Conservation (phyloP, 2,797 vertebrate genomes). For the Distichodus sexfasciatus region DNA sequence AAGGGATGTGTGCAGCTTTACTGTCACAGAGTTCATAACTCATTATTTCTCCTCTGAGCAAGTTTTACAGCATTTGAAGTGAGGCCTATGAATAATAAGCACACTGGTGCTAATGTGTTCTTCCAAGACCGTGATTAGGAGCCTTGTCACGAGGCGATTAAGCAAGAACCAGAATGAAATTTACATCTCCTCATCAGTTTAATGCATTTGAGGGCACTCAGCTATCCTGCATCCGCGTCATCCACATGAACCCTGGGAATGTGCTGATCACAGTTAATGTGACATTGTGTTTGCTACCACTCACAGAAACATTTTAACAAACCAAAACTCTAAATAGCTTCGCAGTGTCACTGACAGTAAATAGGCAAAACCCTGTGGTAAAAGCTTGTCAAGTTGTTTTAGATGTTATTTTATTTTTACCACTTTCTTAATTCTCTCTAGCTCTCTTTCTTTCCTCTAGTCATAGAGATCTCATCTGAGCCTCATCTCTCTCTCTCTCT, state of each 20-base stretch:
- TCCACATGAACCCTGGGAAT: slow-evolving; percentile 29
- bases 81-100: slow-evolving; percentile 52
- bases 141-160: slow-evolving; percentile 50
- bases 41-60: not conserved
- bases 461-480: slow-evolving; percentile 28
- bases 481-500: slow-evolving; percentile 18
- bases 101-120: slow-evolving; percentile 57
- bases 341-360: not conserved
- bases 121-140: slow-evolving; percentile 59
- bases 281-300: not conserved
- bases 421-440: slow-evolving; percentile 7
- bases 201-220: slow-evolving; percentile 35
- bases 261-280: not conserved
- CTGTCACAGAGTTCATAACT: slow-evolving; percentile 22
- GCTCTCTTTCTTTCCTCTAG: slow-evolving; percentile 35
- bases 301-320: not conserved
- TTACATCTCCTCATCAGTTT: slow-evolving; percentile 51
- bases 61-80: slow-evolving; percentile 54
- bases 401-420: not conserved
- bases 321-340: not conserved
- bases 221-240: slow-evolving; percentile 38
- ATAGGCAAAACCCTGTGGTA: not conserved
- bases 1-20: not conserved
- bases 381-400: not conserved
- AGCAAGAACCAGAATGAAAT: slow-evolving; percentile 43